Conservation (phyloP, 2,797 vertebrate species). For the Periparus ater region DNA sequence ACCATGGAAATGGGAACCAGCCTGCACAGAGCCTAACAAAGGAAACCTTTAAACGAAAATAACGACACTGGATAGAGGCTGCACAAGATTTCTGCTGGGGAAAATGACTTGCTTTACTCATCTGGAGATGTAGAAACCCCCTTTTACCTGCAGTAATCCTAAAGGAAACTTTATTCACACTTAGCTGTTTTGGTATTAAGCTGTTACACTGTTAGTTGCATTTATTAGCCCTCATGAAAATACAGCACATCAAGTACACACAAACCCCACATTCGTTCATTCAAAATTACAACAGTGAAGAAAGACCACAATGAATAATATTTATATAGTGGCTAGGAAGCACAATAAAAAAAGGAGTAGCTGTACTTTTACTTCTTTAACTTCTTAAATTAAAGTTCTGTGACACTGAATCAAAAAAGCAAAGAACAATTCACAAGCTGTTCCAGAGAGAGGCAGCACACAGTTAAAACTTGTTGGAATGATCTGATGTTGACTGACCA, state of each 20-base stretch:
- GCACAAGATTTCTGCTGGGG: background rate
- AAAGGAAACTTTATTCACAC: background rate
- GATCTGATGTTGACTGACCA: background rate
- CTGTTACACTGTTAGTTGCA: background rate
- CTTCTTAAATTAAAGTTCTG: background rate
- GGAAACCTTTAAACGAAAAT: conserved; percentile 68
- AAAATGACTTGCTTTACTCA: background rate
- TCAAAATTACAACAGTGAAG: conserved; percentile 34
- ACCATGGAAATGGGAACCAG: conserved; percentile 74
- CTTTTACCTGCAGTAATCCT: background rate
- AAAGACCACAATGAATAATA: conserved; percentile 15
- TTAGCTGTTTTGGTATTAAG: background rate
- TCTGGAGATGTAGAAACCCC: conserved; percentile 2
- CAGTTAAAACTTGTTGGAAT: background rate
- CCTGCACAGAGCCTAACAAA: conserved; percentile 73
- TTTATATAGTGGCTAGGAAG: background rate
- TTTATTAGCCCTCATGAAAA: background rate
- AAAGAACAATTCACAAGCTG: background rate
- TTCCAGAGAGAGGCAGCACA: background rate
- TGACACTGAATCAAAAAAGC: background rate
- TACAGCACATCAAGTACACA: background rate
- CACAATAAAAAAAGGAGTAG: background rate
- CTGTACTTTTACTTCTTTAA: background rate
- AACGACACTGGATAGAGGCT: conserved; percentile 49
- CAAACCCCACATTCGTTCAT: background rate